Percentiles rank a stretch among this genome's conserved stretches.
Conservation (phyloP, 92 coral and sea anemone genomes). For the Epizoanthus illoricatus region DNA sequence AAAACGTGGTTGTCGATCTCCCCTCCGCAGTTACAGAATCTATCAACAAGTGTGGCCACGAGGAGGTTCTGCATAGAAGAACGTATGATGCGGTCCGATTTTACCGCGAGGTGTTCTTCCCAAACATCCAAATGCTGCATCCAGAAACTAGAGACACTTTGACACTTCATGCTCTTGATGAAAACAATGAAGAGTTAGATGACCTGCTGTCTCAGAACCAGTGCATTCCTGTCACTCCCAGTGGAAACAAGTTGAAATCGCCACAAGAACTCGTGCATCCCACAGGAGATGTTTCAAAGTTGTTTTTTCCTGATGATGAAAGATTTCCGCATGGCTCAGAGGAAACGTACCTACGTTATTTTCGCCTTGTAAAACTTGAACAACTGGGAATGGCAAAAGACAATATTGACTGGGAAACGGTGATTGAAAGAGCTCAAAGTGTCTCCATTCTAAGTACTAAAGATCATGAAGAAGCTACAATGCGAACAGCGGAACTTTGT, state of each 20-base stretch:
- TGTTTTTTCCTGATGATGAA: slow-evolving; percentile 63
- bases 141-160: slow-evolving; percentile 44
- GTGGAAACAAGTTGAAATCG: slow-evolving; percentile 46
- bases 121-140: slow-evolving; percentile 39
- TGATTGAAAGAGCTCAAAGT: slow-evolving; percentile 77
- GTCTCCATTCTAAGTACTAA: slow-evolving; percentile 12
- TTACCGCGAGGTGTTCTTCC: slow-evolving; percentile 63
- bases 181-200: slow-evolving; percentile 24
- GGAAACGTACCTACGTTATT: slow-evolving; percentile 38
- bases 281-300: slow-evolving; percentile 45
- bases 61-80: slow-evolving; percentile 8
- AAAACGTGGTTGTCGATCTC: slow-evolving; percentile 52
- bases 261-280: slow-evolving; percentile 66
- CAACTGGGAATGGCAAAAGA: slow-evolving; percentile 77
- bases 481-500: slow-evolving; percentile 44
- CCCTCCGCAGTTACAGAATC: slow-evolving; percentile 55
- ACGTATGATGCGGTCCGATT: slow-evolving; percentile 53
- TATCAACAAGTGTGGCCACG: slow-evolving; percentile 42
- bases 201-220: slow-evolving; percentile 26
- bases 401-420: slow-evolving; percentile 56
- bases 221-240: slow-evolving; percentile 72
- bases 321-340: slow-evolving; percentile 62
- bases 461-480: slow-evolving; percentile 49
- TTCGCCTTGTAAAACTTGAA: slow-evolving; percentile 54
- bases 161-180: slow-evolving; percentile 53